Percentiles rank a stretch among this genome's conserved stretches.
Evolutionary conservation across 2,888 invertebrate genomes (phyloP).

Genomic region (Listrodromus nycthemerus): DNA sequence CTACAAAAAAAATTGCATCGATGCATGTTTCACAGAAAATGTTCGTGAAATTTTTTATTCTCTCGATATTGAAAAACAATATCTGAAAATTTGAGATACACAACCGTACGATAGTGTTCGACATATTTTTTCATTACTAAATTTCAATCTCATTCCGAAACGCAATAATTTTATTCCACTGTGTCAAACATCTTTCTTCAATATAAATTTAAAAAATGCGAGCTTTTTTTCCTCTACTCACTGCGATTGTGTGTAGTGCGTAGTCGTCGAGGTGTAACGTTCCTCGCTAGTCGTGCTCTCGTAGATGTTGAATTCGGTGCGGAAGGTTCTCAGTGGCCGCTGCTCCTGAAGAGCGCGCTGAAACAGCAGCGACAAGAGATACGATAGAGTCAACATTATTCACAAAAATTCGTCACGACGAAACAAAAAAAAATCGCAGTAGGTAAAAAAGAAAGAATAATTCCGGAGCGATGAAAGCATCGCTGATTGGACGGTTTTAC

Average conservation of each 20-base stretch:
- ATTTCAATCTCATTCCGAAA: background rate
- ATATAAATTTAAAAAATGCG: background rate
- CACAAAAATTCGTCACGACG: background rate
- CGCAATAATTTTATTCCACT: background rate
- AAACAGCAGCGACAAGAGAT: constrained; percentile 79
- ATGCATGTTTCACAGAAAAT: background rate
- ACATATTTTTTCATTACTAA: too few relatives aligned
- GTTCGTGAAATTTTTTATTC: background rate
- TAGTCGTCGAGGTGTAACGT: constrained; percentile 87
- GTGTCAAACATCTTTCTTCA: background rate
- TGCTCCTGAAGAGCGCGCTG: constrained; percentile 83
- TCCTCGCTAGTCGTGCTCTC: constrained; percentile 89
- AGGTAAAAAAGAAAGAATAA: background rate
- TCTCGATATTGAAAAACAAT: background rate
- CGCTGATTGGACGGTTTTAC: background rate
- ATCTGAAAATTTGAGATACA: background rate
- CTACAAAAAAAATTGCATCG: background rate
- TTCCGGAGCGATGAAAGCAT: background rate
- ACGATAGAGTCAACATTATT: constrained; percentile 76
- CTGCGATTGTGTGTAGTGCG: constrained; percentile 87
- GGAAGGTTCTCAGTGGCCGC: constrained; percentile 91
- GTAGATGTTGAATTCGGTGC: constrained; percentile 92
- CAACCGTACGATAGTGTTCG: background rate
- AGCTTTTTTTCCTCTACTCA: constrained; percentile 84
- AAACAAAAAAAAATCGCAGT: background rate